Conservation (phyloP, 2,113 vertebrate species). For the Brachyhypopomus gauderio region DNA sequence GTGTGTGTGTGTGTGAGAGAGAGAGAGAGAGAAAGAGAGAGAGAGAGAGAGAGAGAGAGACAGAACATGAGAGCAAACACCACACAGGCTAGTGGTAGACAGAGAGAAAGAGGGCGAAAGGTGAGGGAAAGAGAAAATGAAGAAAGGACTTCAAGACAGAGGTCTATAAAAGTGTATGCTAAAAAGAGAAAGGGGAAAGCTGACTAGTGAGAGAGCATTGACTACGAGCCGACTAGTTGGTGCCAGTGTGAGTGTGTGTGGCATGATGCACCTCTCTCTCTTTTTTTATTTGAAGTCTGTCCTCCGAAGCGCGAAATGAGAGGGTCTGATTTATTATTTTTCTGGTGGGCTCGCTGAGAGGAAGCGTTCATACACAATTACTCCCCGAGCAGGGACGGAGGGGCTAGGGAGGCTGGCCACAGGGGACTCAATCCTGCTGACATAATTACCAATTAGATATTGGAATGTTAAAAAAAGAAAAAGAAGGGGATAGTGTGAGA, state of each 20-base stretch:
- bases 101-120: slow-evolving; percentile 33
- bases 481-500: slow-evolving; percentile 3
- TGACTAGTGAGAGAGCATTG: background rate
- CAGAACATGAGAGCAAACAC: slow-evolving; percentile 48
- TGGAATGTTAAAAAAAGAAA: slow-evolving; percentile 74
- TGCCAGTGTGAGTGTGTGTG: slow-evolving; percentile 39
- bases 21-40: background rate
- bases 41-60: background rate
- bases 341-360: slow-evolving; percentile 77
- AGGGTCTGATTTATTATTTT: slow-evolving; percentile 85
- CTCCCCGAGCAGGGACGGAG: slow-evolving; percentile 64
- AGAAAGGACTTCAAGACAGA: background rate
- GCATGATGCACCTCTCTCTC: slow-evolving; percentile 55
- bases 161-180: background rate
- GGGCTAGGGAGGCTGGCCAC: slow-evolving; percentile 39
- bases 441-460: slow-evolving; percentile 85
- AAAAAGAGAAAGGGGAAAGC: background rate
- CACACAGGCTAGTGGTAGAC: too few relatives aligned
- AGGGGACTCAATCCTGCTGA: slow-evolving; percentile 75
- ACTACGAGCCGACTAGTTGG: slow-evolving; percentile 1
- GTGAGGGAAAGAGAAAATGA: slow-evolving; percentile 35
- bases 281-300: slow-evolving; percentile 80
- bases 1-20: background rate
- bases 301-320: slow-evolving; percentile 84
- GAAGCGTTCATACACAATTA: slow-evolving; percentile 83